Conservation (phyloP, 2,888 invertebrate genomes). For the Sinohyriopsis cumingii region DNA sequence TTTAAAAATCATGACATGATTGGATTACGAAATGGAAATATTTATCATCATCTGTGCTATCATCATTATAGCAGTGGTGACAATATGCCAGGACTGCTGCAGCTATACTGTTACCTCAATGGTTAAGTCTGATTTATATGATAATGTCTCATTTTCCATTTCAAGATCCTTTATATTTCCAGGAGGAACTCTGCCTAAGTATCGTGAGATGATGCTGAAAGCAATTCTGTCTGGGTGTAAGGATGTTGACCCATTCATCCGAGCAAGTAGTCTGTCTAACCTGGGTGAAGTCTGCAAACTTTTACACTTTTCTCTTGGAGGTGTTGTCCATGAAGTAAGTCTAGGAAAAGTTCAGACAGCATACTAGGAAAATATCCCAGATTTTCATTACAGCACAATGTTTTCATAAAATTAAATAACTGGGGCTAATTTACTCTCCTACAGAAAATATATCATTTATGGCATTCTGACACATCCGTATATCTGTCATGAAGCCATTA, state of each 20-base stretch:
- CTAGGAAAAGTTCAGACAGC: neutral
- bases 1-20: too few species aligned
- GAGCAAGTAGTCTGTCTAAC: constrained; percentile 88
- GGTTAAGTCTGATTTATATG: neutral
- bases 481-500: too few species aligned
- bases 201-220: constrained; percentile 81
- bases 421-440: too few species aligned
- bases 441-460: too few species aligned
- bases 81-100: too few species aligned
- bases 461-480: too few species aligned
- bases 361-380: too few species aligned
- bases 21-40: too few species aligned
- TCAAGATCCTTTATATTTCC: constrained; percentile 47
- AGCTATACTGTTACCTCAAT: neutral
- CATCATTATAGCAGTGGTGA: too few species aligned
- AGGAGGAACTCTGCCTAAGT: constrained; percentile 83
- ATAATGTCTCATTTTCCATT: neutral
- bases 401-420: too few species aligned
- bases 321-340: constrained; percentile 81
- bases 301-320: constrained; percentile 82
- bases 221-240: constrained; percentile 81
- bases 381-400: too few species aligned
- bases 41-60: too few species aligned
- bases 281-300: constrained; percentile 86
- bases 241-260: constrained; percentile 82